Evolutionary conservation across 2,888 invertebrate genomes (phyloP).

Genomic region (Nemotelus pantherinus): DNA sequence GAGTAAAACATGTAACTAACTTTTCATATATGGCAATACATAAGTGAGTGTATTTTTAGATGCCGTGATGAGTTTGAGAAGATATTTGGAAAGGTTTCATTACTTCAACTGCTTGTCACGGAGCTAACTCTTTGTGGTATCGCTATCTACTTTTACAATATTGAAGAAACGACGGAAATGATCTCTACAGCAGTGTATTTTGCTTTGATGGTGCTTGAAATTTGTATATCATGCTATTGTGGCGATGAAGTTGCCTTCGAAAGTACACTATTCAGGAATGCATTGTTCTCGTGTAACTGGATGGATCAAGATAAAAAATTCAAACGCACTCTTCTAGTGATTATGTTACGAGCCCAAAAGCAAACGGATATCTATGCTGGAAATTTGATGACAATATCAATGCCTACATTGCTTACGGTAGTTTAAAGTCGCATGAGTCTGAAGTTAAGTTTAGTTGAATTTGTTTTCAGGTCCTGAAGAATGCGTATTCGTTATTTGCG

Average conservation of each 20-base stretch:
- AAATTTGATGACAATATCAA: constrained; percentile 9
- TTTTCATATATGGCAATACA: too few relatives aligned
- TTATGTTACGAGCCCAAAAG: constrained; percentile 24
- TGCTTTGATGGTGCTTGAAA: neutral
- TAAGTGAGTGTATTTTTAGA: neutral
- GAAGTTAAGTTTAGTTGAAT: neutral
- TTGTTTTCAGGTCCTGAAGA: constrained; percentile 20
- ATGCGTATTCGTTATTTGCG: constrained; percentile 31
- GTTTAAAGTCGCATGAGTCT: neutral
- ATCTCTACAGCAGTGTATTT: constrained; percentile 10
- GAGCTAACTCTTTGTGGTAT: constrained; percentile 9
- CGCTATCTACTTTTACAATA: neutral
- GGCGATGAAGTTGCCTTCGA: constrained; percentile 30
- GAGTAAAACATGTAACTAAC: too few relatives aligned
- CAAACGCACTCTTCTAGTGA: constrained; percentile 31
- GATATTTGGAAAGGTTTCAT: neutral
- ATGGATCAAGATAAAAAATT: constrained; percentile 32
- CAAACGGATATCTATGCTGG: constrained; percentile 32
- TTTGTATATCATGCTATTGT: constrained; percentile 33
- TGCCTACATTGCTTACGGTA: constrained; percentile 26
- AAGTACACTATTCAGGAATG: constrained; percentile 25
- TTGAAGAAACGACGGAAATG: neutral
- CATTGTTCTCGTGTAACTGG: constrained; percentile 44
- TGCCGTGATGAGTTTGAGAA: constrained; percentile 11
- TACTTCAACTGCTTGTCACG: constrained; percentile 17